Base-by-base conservation (phyloP, 2,888 invertebrate species). In the Druceiella hillmani region DNA sequence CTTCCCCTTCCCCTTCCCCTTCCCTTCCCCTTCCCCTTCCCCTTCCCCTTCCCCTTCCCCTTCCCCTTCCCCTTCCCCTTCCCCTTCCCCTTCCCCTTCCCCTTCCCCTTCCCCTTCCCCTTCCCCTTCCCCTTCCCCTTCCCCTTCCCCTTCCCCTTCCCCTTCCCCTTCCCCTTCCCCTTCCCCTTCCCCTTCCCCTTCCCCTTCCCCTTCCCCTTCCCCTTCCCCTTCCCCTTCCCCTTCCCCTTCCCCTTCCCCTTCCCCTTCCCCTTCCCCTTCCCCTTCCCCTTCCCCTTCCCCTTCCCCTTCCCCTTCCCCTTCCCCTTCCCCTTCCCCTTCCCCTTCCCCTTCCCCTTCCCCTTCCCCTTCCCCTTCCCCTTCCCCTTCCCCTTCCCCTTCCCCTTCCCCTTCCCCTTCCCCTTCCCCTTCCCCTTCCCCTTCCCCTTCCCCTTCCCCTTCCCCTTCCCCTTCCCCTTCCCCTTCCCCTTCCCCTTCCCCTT, bases 31-130 rank as follows among this genome's bases (percentile, higher is more conserved):
- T n/a, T 20, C 22, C n/a, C 22, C 22, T n/a, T 20, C 22, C n/a
- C 22, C 22, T n/a, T 20, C 22, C n/a, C 22, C 22, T n/a, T 20
- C 22, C n/a, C 22, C 22, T n/a, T 20, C 22, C n/a, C 22, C 22
- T n/a, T 20, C 22, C n/a, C 22, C 22, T n/a, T 20, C 22, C n/a
- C 22, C 22, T n/a, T 20, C 22, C n/a, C 22, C 22, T n/a, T 20
- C 22, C n/a, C 22, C 22, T n/a, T 20, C 22, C n/a, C 22, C 22
- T n/a, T 20, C 22, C n/a, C 22, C 22, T n/a, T 20, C 22, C n/a
- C 22, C 22, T n/a, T 20, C 22, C n/a, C 22, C 22, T n/a, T 20
- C 22, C n/a, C 22, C 22, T n/a, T 20, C 22, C n/a, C 22, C 22
- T n/a, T 20, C 22, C n/a, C 22, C 22, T n/a, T 20, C 22, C n/a